Percentiles rank a stretch among this genome's conserved stretches.
Conservation (phyloP, 2,797 vertebrate genomes). For the Merluccius polli region DNA sequence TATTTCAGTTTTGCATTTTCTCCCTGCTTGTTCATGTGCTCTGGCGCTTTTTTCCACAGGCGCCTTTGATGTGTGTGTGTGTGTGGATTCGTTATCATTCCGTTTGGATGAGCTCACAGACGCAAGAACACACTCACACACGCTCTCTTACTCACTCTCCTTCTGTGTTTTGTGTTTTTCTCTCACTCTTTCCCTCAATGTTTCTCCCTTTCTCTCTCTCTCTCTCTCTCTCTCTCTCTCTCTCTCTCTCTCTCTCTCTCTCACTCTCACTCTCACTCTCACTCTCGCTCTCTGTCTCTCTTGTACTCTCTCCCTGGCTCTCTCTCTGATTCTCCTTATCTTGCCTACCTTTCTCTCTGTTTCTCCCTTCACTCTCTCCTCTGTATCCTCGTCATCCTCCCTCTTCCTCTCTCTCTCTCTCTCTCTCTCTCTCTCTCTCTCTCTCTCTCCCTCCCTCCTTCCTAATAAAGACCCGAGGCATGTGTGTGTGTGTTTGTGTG, state of each 20-base stretch:
- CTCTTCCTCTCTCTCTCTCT: neutral
- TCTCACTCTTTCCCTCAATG: neutral
- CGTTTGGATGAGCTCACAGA: conserved; percentile 79
- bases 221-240: neutral
- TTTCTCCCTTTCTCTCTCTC: neutral
- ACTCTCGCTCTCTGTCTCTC: neutral
- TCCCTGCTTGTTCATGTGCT: conserved; percentile 64
- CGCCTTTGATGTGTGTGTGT: conserved; percentile 92
- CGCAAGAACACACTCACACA: conserved; percentile 40
- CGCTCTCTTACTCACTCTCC: conserved; percentile 34
- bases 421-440: too few species aligned
- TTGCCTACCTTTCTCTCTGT: neutral
- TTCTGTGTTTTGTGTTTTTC: neutral
- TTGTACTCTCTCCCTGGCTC: neutral
- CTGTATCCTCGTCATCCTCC: too few species aligned
- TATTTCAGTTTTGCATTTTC: conserved; percentile 89
- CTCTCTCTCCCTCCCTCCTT: too few species aligned
- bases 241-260: neutral
- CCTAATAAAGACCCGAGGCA: too few species aligned
- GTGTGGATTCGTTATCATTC: conserved; percentile 92
- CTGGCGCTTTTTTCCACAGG: conserved; percentile 70
- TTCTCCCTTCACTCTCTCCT: too few species aligned
- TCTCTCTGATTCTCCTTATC: neutral
- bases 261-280: neutral
- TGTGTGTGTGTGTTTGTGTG: neutral